A percentile compares a stretch with the other conserved stretches of the same genome.
These are phyloP conservation scores for Mormyrops boulengeri DNA, from an alignment of 2,797 vertebrate genomes.

Conservation along the genomic window DNA sequence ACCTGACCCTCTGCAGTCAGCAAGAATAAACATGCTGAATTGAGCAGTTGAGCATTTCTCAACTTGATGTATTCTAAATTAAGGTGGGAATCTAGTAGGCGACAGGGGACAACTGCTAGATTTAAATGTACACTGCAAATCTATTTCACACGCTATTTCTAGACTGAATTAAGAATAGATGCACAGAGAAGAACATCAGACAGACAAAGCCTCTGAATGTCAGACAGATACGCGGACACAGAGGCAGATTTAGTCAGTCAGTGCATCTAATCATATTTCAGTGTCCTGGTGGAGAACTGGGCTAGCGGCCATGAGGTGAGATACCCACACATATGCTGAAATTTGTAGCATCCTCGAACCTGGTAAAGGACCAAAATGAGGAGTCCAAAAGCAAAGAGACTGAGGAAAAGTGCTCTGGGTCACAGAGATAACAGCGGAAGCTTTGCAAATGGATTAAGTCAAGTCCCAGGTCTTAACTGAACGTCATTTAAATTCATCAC, in stretches of 20 bases:
- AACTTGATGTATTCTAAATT: background rate
- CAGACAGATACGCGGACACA: background rate
- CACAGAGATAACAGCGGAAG: background rate
- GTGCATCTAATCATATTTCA: background rate
- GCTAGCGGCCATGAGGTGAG: background rate
- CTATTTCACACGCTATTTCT: background rate
- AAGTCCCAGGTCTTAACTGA: background rate
- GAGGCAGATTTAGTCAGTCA: background rate
- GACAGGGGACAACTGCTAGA: too few species aligned
- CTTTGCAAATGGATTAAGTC: slow-evolving; percentile 1
- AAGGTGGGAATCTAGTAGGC: background rate
- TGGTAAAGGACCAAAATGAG: background rate
- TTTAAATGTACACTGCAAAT: background rate
- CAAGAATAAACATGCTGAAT: background rate
- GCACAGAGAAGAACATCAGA: background rate
- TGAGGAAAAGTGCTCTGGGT: background rate
- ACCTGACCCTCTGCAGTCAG: background rate
- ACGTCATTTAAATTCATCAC: background rate
- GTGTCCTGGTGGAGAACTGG: background rate
- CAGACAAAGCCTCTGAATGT: background rate
- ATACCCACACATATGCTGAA: background rate
- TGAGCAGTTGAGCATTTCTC: background rate
- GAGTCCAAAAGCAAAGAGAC: background rate
- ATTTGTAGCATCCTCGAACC: background rate
- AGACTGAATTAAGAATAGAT: background rate